Conservation (phyloP, 2,888 invertebrate species). For the Tinea pellionella region DNA sequence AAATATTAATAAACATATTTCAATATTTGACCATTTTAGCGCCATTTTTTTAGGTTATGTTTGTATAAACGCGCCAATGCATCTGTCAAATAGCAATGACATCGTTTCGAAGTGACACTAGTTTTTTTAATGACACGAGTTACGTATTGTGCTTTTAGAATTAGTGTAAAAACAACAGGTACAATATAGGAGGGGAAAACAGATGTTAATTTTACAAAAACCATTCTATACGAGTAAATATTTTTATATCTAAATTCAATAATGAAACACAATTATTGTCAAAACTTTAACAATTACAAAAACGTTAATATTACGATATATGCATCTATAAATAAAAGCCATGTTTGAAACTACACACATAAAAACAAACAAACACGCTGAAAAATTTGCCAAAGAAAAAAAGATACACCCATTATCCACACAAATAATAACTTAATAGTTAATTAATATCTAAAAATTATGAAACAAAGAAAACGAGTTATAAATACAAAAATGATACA, state of each 20-base stretch:
- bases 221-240: not conserved
- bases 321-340: conserved; percentile 26
- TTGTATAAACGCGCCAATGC: not conserved
- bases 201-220: not conserved
- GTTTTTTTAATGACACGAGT: not conserved
- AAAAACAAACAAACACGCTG: not conserved
- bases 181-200: not conserved
- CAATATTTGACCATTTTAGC: too few relatives aligned
- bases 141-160: conserved; percentile 1
- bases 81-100: not conserved
- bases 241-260: not conserved
- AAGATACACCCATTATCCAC: conserved; percentile 1
- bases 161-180: not conserved
- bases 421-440: not conserved
- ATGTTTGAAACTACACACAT: conserved; percentile 14
- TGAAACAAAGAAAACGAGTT: conserved; percentile 26
- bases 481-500: conserved; percentile 43
- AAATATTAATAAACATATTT: too few relatives aligned
- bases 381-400: not conserved
- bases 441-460: conserved; percentile 3
- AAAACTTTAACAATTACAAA: conserved; percentile 25
- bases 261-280: conserved; percentile 20
- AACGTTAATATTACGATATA: conserved; percentile 31
- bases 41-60: not conserved
- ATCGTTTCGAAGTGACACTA: not conserved